Base-by-base conservation (phyloP, 2,113 vertebrate species). In the Bos indicus region DNA sequence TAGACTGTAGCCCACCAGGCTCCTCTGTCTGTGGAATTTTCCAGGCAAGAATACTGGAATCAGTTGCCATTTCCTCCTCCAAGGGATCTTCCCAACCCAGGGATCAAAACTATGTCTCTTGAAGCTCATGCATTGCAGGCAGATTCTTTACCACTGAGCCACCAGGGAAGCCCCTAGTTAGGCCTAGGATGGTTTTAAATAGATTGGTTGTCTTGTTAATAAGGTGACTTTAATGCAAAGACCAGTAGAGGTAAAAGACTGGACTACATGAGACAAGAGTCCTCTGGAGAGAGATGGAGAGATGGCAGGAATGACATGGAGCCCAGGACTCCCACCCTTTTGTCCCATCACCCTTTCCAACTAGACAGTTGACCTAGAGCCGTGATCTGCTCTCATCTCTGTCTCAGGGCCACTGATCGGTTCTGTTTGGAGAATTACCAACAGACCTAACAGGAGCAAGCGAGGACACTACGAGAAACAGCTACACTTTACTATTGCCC, bases 401-500 rank as follows among this genome's bases (percentile, higher is more conserved):
- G n/a, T 90, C 46, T 46, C 87, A 36, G 0, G 6, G 19, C 28
- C 88, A 26, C 43, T 97, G 91, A 85, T 51, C 82, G 15, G 13
- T 81, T 83, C 85, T 88, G 25, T 17, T 26, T 15, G 62, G 30
- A 90, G 36, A 81, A 28, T 16, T 28, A 28, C 4, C 97, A 81
- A 57, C 60, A 0, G 13, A 26, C 59, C 90, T 92, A 67, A 95
- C 28, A 96, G 78, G 85, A 96, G 95, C 7, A 91, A 91, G 81
- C 86, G 74, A 85, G 52, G 67, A 91, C 92, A 97, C 98, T 62
- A 48, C 60, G 56, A 89, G 57, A 89, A 94, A 86, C 87, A 98
- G 85, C 21, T 97, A 93, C 97, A 97, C 94, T 2, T 30, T 89
- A 98, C 91, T 86, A 30, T 94, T 95, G 67, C 89, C 97, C 97